Evolutionary conservation across 2,888 invertebrate species (phyloP).

Genomic region (Gryllus longicercus): DNA sequence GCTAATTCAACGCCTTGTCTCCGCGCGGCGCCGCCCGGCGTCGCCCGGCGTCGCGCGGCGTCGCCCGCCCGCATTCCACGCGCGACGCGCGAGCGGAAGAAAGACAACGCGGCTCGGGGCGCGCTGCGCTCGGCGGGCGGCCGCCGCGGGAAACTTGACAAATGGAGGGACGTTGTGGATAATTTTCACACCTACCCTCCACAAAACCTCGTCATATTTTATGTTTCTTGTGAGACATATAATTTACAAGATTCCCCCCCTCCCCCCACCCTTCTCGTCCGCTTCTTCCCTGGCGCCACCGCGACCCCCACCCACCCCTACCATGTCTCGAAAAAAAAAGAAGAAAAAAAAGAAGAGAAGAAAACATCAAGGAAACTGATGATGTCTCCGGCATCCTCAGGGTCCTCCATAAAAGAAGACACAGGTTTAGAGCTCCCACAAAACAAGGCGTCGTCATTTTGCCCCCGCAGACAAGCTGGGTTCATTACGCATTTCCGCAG

Average conservation of each 20-base stretch:
- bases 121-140: neutral
- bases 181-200: constrained; percentile 17
- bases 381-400: neutral
- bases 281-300: too few relatives aligned
- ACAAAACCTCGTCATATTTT: constrained; percentile 17
- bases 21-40: neutral
- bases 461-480: neutral
- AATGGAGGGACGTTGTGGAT: constrained; percentile 17
- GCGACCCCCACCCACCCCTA: neutral
- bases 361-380: constrained; percentile 7
- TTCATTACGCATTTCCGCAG: constrained; percentile 17
- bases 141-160: neutral
- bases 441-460: neutral
- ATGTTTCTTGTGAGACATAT: neutral
- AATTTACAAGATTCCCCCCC: neutral
- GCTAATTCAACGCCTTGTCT: neutral
- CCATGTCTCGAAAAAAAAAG: neutral
- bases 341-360: neutral
- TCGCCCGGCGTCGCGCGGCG: neutral
- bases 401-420: neutral
- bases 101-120: neutral
- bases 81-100: neutral
- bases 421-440: constrained; percentile 7
- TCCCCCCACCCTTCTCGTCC: neutral
- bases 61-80: neutral